Evolutionary conservation across 2,797 vertebrate genomes (phyloP).

Genomic region (Sandelia bainsii): DNA sequence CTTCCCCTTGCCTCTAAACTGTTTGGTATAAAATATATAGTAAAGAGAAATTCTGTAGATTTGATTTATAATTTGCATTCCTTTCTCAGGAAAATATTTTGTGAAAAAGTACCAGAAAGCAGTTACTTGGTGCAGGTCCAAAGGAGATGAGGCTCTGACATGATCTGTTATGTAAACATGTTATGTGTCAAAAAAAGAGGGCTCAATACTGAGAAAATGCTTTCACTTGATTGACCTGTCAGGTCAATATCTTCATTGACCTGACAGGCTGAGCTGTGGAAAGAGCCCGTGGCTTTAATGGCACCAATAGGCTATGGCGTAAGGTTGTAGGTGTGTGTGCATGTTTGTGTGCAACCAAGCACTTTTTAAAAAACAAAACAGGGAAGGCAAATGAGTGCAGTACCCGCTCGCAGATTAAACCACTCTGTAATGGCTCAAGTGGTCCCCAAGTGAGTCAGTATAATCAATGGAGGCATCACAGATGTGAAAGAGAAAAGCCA

Average conservation of each 20-base stretch:
- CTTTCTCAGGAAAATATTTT: background rate
- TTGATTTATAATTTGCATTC: background rate
- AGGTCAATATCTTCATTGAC: constrained; percentile 51
- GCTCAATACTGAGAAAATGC: constrained; percentile 55
- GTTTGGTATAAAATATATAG: background rate
- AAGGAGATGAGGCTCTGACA: constrained; percentile 29
- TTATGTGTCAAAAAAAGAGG: constrained; percentile 55
- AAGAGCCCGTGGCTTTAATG: constrained; percentile 53
- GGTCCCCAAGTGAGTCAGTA: constrained; percentile 54
- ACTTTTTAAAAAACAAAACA: constrained; percentile 16
- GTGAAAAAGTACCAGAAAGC: constrained; percentile 6
- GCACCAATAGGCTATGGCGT: constrained; percentile 39
- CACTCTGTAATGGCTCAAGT: constrained; percentile 46
- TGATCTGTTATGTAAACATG: constrained; percentile 51
- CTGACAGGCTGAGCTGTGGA: constrained; percentile 61
- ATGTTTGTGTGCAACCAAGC: constrained; percentile 2
- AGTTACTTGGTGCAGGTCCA: constrained; percentile 5
- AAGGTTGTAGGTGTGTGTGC: constrained; percentile 13
- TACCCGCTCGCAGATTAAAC: constrained; percentile 40
- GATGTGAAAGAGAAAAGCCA: constrained; percentile 48
- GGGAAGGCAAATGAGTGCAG: constrained; percentile 32
- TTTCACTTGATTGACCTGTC: constrained; percentile 49
- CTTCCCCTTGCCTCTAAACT: background rate
- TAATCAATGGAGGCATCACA: constrained; percentile 63
- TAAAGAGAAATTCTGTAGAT: background rate